Evolutionary conservation across 2,797 vertebrate species (phyloP).

Genomic region (Manis pentadactyla): DNA sequence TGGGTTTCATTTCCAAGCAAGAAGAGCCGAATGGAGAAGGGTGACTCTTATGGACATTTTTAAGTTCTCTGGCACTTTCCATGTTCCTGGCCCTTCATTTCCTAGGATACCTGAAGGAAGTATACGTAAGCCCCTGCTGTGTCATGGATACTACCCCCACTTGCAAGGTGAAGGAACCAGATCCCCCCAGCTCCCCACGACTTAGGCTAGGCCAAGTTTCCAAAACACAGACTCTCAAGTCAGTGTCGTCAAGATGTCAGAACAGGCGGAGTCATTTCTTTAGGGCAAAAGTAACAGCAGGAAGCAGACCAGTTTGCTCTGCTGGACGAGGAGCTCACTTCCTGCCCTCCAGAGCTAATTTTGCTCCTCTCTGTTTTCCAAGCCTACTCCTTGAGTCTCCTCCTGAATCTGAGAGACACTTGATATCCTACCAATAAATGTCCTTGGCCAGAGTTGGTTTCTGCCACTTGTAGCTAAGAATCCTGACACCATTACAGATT

Average conservation of each 20-base stretch:
- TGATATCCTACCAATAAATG: neutral
- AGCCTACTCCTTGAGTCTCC: neutral
- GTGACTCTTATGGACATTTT: neutral
- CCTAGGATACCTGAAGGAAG: neutral
- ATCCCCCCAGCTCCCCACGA: neutral
- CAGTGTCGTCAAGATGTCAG: neutral
- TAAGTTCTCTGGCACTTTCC: neutral
- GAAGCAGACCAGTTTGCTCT: neutral
- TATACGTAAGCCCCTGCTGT: neutral
- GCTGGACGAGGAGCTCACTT: neutral
- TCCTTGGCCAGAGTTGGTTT: neutral
- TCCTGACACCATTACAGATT: neutral
- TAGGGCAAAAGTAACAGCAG: neutral
- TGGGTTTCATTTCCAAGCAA: neutral
- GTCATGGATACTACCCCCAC: neutral
- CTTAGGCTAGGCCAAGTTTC: neutral
- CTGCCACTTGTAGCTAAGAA: neutral
- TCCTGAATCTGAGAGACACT: neutral
- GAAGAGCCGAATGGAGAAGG: neutral
- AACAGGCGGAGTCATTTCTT: neutral
- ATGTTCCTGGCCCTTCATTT: neutral
- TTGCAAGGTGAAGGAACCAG: neutral
- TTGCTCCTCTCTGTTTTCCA: neutral
- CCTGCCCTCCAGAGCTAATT: neutral
- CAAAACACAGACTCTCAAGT: neutral